Percentiles rank a stretch among this genome's conserved stretches.
Conservation (phyloP, 2,113 vertebrate species). For the Menidia beryllina region DNA sequence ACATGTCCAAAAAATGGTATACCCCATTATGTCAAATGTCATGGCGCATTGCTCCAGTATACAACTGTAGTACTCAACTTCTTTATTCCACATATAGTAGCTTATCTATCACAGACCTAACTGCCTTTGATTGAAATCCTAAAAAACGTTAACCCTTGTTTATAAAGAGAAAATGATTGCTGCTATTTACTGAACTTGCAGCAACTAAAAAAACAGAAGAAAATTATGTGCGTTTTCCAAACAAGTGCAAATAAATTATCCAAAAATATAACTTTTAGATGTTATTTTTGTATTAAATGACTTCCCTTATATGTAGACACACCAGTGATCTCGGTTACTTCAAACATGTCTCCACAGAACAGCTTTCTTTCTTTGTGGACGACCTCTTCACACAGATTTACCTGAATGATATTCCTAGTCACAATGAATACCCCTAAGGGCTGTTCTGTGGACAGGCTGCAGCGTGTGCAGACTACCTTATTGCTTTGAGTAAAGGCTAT, state of each 20-base stretch:
- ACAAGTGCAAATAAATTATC: too few relatives aligned
- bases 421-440: slow-evolving; percentile 34
- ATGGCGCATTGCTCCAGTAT: neutral
- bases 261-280: too few relatives aligned
- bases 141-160: too few relatives aligned
- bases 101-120: neutral
- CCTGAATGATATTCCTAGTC: slow-evolving; percentile 31
- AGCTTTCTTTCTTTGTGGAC: neutral
- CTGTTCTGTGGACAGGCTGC: slow-evolving; percentile 25
- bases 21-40: neutral
- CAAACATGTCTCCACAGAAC: neutral
- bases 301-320: neutral
- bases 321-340: neutral
- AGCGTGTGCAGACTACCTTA: slow-evolving; percentile 26
- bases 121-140: too few relatives aligned
- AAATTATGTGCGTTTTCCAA: too few relatives aligned
- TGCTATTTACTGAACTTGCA: too few relatives aligned
- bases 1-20: neutral
- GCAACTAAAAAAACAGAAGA: too few relatives aligned
- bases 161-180: too few relatives aligned
- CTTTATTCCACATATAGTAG: neutral
- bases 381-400: slow-evolving; percentile 9
- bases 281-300: too few relatives aligned
- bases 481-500: fast-evolving
- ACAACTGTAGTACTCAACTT: too few relatives aligned